Conservation (phyloP, 2,113 vertebrate genomes). For the Erpornis zantholeuca region DNA sequence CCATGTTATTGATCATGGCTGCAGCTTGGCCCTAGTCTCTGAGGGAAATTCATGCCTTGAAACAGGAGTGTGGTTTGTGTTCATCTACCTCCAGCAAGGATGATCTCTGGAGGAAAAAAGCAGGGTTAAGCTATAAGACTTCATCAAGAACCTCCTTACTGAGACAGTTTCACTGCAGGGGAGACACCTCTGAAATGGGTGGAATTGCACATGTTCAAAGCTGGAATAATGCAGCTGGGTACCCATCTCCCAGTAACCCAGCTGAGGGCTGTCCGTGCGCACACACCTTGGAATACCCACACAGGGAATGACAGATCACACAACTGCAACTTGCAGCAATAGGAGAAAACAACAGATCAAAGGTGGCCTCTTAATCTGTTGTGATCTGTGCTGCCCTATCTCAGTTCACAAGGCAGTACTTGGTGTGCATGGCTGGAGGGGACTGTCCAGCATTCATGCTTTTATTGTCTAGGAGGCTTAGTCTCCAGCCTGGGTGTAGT, state of each 20-base stretch:
- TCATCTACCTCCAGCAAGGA: background rate
- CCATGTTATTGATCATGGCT: background rate
- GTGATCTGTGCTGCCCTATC: background rate
- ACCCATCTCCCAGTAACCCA: background rate
- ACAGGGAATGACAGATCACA: background rate
- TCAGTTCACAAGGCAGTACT: background rate
- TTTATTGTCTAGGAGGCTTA: background rate
- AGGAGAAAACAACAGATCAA: conserved; percentile 9
- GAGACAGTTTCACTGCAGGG: background rate
- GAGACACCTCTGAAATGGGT: background rate
- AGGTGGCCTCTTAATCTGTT: background rate
- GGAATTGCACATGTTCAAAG: background rate
- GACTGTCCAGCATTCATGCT: background rate
- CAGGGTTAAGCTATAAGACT: background rate
- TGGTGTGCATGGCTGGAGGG: background rate
- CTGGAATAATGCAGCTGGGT: background rate
- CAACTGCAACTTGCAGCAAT: background rate
- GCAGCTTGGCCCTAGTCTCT: background rate
- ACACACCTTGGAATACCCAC: background rate
- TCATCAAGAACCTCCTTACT: background rate
- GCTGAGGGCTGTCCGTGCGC: background rate
- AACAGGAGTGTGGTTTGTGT: background rate
- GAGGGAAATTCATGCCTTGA: background rate
- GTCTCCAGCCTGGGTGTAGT: background rate
- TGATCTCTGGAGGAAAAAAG: background rate